Base-by-base conservation (phyloP, 2,797 vertebrate species). In the Pampus argenteus region DNA sequence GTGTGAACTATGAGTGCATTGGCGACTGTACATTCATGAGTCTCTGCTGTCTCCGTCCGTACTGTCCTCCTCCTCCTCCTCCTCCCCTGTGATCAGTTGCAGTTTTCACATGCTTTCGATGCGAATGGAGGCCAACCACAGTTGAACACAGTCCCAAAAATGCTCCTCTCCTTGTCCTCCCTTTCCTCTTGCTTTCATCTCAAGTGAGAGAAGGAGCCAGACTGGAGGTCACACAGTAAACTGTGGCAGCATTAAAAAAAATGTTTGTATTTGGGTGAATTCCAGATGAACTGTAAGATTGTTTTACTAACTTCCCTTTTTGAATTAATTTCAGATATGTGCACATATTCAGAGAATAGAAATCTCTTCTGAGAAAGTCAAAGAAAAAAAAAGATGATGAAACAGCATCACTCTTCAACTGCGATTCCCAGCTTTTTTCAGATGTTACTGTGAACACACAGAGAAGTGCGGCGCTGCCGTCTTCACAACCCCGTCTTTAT, bases 381-480 rank as follows among this genome's bases (percentile, higher is more conserved):
- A 38, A 58, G 14, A 8, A 14, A 48, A 57, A 34, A 72, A 40
- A 29, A 31, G 26, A 54, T 17, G 3, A 3, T 23, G 18, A 34
- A 59, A 56, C 17, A n/a, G 50, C 57, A 26, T 71, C 56, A 50
- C 51, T 59, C 18, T n/a, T 49, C 31, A 58, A 51, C 74, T 60
- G 58, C 1, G 31, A 74, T 78, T 81, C 48, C 58, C 88, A 79
- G 74, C 54, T 79, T 68, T 44, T 61, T 64, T 85, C 76, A 67
- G 74, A 82, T 81, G 83, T 89, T 68, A 42, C 34, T 15, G 20
- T 47, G 47, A 70, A 75, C 66, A 50, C 64, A 48, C 66, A 36
- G 29, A 42, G 64, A 47, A 22, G 42, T 2, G 60, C 17, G 2
- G 22, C 42, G 5, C 13, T 47, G 79, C 71, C 11, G 56, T 76